Evolutionary conservation across 2,113 vertebrate species (phyloP).

Genomic region (Triplophysa dalaica): DNA sequence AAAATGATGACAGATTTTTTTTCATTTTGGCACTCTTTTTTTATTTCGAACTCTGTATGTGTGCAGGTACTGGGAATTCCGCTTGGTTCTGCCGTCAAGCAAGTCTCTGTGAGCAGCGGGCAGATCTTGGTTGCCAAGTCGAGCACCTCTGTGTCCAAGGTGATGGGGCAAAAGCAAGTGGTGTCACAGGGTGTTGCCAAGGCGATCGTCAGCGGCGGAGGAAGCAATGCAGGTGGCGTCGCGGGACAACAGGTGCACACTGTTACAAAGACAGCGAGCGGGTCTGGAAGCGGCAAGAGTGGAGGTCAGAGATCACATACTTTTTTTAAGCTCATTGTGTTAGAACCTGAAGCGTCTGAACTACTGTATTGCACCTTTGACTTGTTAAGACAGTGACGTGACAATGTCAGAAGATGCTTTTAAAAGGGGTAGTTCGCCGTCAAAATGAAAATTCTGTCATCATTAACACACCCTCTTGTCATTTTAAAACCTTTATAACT

Average conservation of each 20-base stretch:
- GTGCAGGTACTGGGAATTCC: conserved; percentile 90
- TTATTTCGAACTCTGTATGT: conserved; percentile 21
- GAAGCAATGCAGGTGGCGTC: conserved; percentile 79
- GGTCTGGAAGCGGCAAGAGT: conserved; percentile 82
- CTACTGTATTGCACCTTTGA: neutral
- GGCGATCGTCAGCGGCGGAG: conserved; percentile 89
- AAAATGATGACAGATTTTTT: neutral
- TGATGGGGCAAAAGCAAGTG: conserved; percentile 91
- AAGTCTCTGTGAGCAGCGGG: conserved; percentile 93
- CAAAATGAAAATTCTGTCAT: too few relatives aligned
- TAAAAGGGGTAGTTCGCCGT: too few relatives aligned
- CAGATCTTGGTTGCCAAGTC: conserved; percentile 96
- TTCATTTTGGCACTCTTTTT: neutral
- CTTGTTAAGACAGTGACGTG: neutral
- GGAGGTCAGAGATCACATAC: conserved; percentile 82
- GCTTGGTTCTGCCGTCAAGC: conserved; percentile 89
- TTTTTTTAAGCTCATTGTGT: neutral
- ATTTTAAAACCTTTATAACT: too few relatives aligned
- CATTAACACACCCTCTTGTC: too few relatives aligned
- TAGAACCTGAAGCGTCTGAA: neutral
- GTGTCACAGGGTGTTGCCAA: conserved; percentile 96
- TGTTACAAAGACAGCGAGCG: conserved; percentile 80
- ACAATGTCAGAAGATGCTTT: neutral
- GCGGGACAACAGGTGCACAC: conserved; percentile 84
- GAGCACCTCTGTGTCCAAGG: conserved; percentile 83